phyloP scores from a whole-genome alignment of 30 jellyfish, hydroid and myxozoan genomes.

The Cassiopea andromeda region DNA sequence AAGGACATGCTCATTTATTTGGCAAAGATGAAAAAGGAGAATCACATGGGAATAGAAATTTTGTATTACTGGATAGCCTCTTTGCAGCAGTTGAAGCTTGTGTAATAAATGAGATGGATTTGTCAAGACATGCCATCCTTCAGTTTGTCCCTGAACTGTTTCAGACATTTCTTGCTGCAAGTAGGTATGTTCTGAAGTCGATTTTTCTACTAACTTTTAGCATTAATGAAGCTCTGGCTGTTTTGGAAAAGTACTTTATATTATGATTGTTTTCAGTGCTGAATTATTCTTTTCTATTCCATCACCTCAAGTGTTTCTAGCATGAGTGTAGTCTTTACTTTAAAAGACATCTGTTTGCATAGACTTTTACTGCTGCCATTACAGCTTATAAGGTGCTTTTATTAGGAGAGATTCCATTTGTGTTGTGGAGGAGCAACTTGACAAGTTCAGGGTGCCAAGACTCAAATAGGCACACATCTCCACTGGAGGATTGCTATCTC shows the following conservation, averaged over 20 bases:
- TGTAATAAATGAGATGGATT: neutral
- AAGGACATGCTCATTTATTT: slow-evolving; percentile 21
- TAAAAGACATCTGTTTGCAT: too few species aligned
- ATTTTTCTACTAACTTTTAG: neutral
- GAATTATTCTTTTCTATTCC: too few species aligned
- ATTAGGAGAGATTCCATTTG: too few species aligned
- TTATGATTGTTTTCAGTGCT: too few species aligned
- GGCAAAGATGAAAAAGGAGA: slow-evolving; percentile 9
- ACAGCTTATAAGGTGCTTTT: too few species aligned
- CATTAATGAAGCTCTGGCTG: neutral
- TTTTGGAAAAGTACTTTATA: neutral
- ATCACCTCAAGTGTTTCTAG: too few species aligned
- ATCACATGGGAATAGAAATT: neutral
- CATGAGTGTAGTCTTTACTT: too few species aligned
- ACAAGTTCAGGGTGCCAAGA: too few species aligned
- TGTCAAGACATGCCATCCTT: neutral
- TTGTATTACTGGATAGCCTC: slow-evolving; percentile 19
- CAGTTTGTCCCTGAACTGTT: slow-evolving; percentile 8
- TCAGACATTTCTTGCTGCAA: slow-evolving; percentile 18
- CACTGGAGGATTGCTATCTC: too few species aligned
- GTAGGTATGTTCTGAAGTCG: slow-evolving; percentile 2
- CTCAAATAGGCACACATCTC: too few species aligned
- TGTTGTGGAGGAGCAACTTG: too few species aligned
- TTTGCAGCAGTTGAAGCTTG: neutral
- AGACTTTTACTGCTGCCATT: too few species aligned